phyloP scores from a whole-genome alignment of 2,113 vertebrate genomes.

The Dasyprocta punctata region DNA sequence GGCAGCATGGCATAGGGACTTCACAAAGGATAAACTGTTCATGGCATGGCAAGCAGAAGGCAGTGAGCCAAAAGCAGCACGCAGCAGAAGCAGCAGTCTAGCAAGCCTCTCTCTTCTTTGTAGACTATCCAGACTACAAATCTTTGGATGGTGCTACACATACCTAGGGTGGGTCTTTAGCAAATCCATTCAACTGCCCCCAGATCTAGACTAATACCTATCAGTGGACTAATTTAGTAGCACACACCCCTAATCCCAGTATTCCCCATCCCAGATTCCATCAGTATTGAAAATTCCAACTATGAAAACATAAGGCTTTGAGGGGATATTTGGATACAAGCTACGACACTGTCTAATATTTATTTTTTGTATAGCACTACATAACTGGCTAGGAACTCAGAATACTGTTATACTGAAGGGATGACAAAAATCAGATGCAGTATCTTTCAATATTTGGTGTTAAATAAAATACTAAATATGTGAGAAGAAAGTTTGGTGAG shows the following conservation, averaged over 20 bases:
- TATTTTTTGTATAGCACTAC: neutral
- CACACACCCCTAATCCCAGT: neutral
- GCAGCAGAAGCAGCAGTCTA: neutral
- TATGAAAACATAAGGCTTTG: neutral
- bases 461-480: neutral
- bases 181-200: neutral
- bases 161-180: neutral
- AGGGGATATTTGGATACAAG: neutral
- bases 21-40: neutral
- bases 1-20: neutral
- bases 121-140: neutral
- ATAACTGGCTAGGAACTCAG: neutral
- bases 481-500: neutral
- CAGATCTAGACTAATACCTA: neutral
- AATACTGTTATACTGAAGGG: neutral
- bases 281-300: neutral
- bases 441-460: neutral
- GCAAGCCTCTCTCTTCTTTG: neutral
- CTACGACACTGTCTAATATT: neutral
- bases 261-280: neutral
- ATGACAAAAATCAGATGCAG: neutral
- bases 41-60: neutral
- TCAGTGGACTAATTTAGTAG: neutral
- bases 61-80: neutral
- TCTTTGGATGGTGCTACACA: neutral